Base-by-base conservation (phyloP, 2,113 vertebrate species). In the Condylura cristata region DNA sequence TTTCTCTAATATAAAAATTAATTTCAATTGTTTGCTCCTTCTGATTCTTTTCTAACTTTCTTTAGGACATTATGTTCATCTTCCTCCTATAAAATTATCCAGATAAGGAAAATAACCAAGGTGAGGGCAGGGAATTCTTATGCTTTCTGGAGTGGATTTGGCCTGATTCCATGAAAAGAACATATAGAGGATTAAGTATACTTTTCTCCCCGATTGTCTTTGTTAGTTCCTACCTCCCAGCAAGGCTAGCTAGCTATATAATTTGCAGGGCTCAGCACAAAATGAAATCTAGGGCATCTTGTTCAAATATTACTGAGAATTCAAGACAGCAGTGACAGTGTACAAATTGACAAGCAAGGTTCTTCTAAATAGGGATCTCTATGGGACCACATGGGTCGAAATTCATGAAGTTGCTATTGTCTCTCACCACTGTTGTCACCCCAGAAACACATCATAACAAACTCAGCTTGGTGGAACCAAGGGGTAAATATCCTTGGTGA, bases 31-130 rank as follows among this genome's bases (percentile, higher is more conserved):
- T 68, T 87, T 34, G 28, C 95, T 93, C 26, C 10, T 78, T 76
- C 61, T 94, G 68, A 56, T 72, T 28, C 37, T 93, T 94, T 32
- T 94, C 71, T 48, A 92, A 58, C n/a, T 82, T 90, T 96, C 66
- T 86, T 95, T 76, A 60, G 74, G 37, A 84, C 41, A 53, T 22
- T 61, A 3, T 32, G n/a, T 75, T 71, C 41, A 63, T 91, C 12
- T 84, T 90, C 9, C 26, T 60, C 12, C n/a, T 60, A 78, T 44
- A 74, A 86, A 90, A 84, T 85, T 26, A 90, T 86, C 63, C 61
- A 89, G 8, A 34, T 86, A 46, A 95, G 60, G 61, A 91, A 93
- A 86, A 65, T 48, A 94, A 75, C 20, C 61, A 65, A 95, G 10
- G 37, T 71, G 12, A 91, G 24, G 24, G 80, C 89, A 95, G 30